Evolutionary conservation across 2,113 vertebrate species (phyloP), one percentile per base, ranked within the genome.

Genomic region (Rynchops niger): DNA sequence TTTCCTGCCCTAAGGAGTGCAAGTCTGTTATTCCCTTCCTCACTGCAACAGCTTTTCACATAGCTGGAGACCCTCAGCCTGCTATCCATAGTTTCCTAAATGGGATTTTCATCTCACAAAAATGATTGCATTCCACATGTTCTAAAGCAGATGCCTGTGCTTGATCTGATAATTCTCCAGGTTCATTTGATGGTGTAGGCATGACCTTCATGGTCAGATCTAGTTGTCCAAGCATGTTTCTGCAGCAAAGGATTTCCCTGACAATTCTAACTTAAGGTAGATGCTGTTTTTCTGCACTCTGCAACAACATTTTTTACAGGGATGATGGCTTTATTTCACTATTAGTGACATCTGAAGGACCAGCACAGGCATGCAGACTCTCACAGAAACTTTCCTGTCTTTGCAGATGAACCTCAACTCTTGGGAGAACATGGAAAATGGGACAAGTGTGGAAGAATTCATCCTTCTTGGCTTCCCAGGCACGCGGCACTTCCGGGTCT

Each of bases 391-490:
- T 27, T 69, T 73, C 45, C 25, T 78, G 40, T 73, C 43, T 70
- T 78, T 78, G 36, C 79, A 95, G 92, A 78, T 63, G 3, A 15
- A 47, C 25, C 11, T 78, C 40, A 63, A 1, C 8, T 4, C 38
- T 29, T 56, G 21, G 82, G 45, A 36, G 43, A 4, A 45, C 29
- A n/a, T 5, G 18, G 20, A 29, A 58, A 98, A 97, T 43, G 30
- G 93, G 40, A 94, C 92, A 2, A 42, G 2, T 9, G 91, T 94
- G 50, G 53, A 93, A n/a, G 81, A 97, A 50, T 98, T 98, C 43
- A 69, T 97, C 56, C 95, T 98, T 49, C 87, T 97, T 82, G 98
- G 97, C 34, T 98, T 98, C 72, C 85, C 96, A 77, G 95, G 95
- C 70, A 56, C 7, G 2, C 92, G 94, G 96, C 95, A 93, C 87